Percentiles rank a stretch among this genome's conserved stretches.
Evolutionary conservation across 2,113 vertebrate species (phyloP).

Genomic region (Seriola aureovittata): DNA sequence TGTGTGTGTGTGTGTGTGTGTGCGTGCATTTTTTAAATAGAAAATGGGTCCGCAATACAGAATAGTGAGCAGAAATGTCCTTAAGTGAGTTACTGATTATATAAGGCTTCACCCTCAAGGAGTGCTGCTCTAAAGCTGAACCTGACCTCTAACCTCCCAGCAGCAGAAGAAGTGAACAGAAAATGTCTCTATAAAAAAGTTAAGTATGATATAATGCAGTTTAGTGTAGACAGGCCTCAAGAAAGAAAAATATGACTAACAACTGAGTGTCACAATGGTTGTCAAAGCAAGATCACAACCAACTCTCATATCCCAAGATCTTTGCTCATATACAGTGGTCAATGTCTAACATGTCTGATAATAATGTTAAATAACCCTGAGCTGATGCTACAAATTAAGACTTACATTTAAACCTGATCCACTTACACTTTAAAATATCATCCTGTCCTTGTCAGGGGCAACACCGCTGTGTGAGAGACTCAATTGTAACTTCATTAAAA

Average conservation of each 20-base stretch:
- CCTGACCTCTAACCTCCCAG: conserved; percentile 16
- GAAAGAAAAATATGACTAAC: not conserved
- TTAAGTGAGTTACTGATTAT: not conserved
- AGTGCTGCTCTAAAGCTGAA: not conserved
- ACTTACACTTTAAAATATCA: conserved; percentile 11
- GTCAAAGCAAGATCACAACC: not conserved
- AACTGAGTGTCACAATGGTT: not conserved
- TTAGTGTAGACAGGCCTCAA: not conserved
- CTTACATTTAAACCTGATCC: conserved; percentile 25
- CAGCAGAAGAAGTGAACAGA: not conserved
- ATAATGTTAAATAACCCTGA: not conserved
- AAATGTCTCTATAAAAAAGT: not conserved
- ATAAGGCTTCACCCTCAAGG: not conserved
- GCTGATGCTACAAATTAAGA: not conserved
- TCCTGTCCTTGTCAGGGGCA: conserved; percentile 9
- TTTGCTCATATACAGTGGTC: not conserved
- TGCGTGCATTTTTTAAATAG: not conserved
- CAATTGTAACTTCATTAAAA: conserved; percentile 58
- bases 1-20: not conserved
- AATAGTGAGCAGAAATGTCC: not conserved
- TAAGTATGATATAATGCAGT: not conserved
- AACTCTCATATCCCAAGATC: not conserved
- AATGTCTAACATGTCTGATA: not conserved
- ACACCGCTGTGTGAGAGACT: not conserved
- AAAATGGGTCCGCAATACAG: not conserved